These are phyloP conservation scores for Nettapus auritus DNA, from an alignment of 2,113 vertebrate species.

Conservation along the genomic window DNA sequence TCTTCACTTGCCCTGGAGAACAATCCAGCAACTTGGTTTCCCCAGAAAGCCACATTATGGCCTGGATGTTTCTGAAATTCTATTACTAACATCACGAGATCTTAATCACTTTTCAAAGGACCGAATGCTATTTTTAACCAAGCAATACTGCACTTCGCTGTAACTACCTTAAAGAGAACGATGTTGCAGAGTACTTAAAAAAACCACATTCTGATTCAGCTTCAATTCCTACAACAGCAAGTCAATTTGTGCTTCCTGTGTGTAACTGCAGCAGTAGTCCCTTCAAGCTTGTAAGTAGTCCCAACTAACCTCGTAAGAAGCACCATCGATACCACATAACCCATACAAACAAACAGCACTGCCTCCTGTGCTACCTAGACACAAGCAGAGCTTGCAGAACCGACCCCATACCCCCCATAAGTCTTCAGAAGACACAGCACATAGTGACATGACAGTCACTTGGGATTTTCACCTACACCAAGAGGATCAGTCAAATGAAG, in stretches of 20 bases:
- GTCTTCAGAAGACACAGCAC: not conserved
- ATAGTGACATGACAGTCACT: not conserved
- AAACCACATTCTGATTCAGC: not conserved
- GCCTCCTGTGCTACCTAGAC: not conserved
- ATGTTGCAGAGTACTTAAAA: not conserved
- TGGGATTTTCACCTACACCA: not conserved
- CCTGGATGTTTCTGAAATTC: not conserved
- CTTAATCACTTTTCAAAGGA: not conserved
- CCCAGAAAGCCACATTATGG: not conserved
- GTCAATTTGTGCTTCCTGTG: not conserved
- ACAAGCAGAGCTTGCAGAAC: not conserved
- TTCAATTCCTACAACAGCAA: not conserved
- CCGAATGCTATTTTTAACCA: not conserved
- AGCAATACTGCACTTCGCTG: not conserved
- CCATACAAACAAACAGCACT: not conserved
- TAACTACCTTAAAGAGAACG: not conserved
- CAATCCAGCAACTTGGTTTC: not conserved
- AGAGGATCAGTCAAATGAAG: not conserved
- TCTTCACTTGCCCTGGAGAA: not conserved
- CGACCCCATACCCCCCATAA: accelerated
- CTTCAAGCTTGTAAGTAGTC: not conserved
- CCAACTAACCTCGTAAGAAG: not conserved
- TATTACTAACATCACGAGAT: not conserved
- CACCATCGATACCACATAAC: not conserved
- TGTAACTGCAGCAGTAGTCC: not conserved